phyloP scores from a whole-genome alignment of 2,888 invertebrate genomes.

The Epistrophella euchroma region DNA sequence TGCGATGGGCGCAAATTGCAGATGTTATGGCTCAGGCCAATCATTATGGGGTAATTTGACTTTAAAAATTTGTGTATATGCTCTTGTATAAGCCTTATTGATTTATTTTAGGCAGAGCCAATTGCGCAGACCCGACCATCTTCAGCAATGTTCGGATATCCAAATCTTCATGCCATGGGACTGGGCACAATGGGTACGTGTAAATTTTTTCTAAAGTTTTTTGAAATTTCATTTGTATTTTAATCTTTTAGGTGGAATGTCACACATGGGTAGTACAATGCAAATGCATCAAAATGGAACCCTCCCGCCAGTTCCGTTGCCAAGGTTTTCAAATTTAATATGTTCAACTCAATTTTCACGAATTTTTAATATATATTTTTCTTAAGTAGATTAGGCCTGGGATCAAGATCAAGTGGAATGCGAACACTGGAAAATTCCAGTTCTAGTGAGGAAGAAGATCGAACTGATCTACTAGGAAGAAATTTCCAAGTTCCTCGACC shows the following conservation, averaged over 20 bases:
- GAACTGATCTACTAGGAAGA: slow-evolving; percentile 89
- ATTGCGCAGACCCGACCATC: slow-evolving; percentile 90
- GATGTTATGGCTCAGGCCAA: slow-evolving; percentile 94
- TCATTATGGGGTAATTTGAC: slow-evolving; percentile 90
- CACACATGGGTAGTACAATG: slow-evolving; percentile 83
- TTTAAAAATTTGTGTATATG: too few species aligned
- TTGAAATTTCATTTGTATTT: not conserved
- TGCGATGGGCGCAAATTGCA: slow-evolving; percentile 95
- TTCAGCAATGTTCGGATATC: slow-evolving; percentile 93
- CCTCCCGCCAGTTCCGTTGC: slow-evolving; percentile 90
- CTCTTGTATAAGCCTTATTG: not conserved
- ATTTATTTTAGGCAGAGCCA: slow-evolving; percentile 87
- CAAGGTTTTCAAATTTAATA: slow-evolving; percentile 84
- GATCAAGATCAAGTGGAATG: slow-evolving; percentile 84
- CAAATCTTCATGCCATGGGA: slow-evolving; percentile 85
- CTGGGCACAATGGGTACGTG: slow-evolving; percentile 80
- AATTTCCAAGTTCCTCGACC: slow-evolving; percentile 92
- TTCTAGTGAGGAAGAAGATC: slow-evolving; percentile 88
- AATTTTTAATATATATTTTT: slow-evolving; percentile 41
- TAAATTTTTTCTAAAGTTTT: not conserved
- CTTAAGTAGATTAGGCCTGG: slow-evolving; percentile 81
- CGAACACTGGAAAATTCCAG: slow-evolving; percentile 85
- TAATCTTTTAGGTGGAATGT: slow-evolving; percentile 82
- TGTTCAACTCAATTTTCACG: not conserved
- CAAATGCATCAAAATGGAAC: slow-evolving; percentile 84